Base-by-base conservation (phyloP, 2,113 vertebrate species). In the Psittacara wagleri region DNA sequence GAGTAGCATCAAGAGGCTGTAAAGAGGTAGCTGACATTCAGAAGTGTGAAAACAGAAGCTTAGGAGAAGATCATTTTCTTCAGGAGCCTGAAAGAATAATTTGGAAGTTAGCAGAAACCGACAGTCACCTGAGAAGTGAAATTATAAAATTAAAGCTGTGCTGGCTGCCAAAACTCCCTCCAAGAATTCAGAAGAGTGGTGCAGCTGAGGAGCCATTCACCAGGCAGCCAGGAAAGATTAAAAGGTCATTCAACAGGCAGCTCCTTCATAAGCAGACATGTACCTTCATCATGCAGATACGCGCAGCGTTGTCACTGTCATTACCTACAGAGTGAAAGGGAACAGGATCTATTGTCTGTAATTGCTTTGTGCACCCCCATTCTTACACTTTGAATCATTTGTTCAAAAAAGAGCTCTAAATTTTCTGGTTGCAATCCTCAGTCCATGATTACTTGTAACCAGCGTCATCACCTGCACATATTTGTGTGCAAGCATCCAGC, bases 71-170 rank as follows among this genome's bases (percentile, higher is more conserved):
- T 86, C 15, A 14, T 82, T 92, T 97, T 92, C 88, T 96, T 91
- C 62, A 88, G 57, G 70, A 96, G 89, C 75, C 91, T 88, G 77
- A 83, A 89, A 96, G 95, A 97, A 92, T 94, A 96, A 96, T 86
- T 59, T 49, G 91, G 95, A 97, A 95, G 94, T 86, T 94, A 96
- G 75, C 83, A 96, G 88, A 94, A 97, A 96, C 39, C 33, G 29
- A 96, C 77, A 96, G 83, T 83, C 93, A 93, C 88, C 92, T 94
- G 88, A 93, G 88, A 97, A 96, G 54, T 70, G 88, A 96, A 95
- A 86, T 86, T 83, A 89, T 86, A 92, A 90, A 97, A 97, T 94
- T 93, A 97, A 97, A 96, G 86, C 78, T 84, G 72, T 54, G 44
- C 70, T 88, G 73, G 54, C 69, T 92, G 82, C 90, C 84, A 79